Evolutionary conservation across 2,113 vertebrate genomes (phyloP), one percentile per base, ranked within the genome.

Genomic region (Sprattus sprattus): DNA sequence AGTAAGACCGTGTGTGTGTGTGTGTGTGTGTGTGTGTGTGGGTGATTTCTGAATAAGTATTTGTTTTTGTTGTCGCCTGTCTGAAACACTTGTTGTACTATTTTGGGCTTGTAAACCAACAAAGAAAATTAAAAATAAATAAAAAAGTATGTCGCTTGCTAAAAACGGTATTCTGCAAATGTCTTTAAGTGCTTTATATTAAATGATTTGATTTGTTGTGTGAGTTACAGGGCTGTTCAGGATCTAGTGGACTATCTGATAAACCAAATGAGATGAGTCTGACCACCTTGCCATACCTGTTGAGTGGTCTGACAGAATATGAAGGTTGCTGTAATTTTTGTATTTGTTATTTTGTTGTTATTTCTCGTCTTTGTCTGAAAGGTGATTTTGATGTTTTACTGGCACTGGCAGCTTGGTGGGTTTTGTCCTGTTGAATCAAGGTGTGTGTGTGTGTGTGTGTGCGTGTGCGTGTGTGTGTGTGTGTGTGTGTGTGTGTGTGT

Each of bases 351-450:
- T n/a, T 64, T 32, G n/a, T 71, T 25, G n/a, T 71, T 71, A 8
- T 25, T 71, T 9, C 32, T 32, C 10, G 64, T 71, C 64, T 71
- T 71, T 71, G 7, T 32, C 64, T 1, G 64, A 71, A 71, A 71
- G n/a, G 64, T 71, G 64, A 11, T 71, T 71, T 71, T 3, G 25
- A 71, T 71, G 64, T 71, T 32, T 71, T 10, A 71, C n/a, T 28
- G n/a, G n/a, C 64, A 28, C 64, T 32, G 64, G 64, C 64, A 71
- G 64, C 64, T 71, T 71, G 64, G 64, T 71, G 64, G 25, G 8
- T 28, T 71, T 71, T 71, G 64, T 71, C 64, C 64, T 71, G 64
- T 71, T 71, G 28, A 71, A 28, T 71, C 64, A 32, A 71, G 25
- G 64, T 71, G 64, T 71, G 64, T 10, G 64, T 71, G 64, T 71